Conservation (phyloP, 1,140 invertebrate species). For the Mycetomoellerius zeteki region DNA sequence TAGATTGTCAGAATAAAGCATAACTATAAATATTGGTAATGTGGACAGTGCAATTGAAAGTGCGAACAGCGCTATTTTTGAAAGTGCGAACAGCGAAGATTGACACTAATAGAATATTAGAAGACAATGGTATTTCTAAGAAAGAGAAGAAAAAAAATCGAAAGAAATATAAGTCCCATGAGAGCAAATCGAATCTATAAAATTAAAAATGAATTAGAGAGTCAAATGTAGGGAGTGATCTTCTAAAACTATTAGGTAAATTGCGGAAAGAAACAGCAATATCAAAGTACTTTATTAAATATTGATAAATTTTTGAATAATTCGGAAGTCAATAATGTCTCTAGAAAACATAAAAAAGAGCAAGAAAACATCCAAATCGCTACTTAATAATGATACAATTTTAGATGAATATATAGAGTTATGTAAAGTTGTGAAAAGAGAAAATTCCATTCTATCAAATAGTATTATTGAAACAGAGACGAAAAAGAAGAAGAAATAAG, state of each 20-base stretch:
- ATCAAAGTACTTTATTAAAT: not conserved
- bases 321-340: not conserved
- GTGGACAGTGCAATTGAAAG: constrained; percentile 11
- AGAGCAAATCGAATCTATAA: not conserved
- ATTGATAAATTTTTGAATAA: not conserved
- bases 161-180: constrained; percentile 16
- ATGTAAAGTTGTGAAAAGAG: constrained; percentile 6
- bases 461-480: not conserved
- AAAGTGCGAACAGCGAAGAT: not conserved
- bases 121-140: not conserved
- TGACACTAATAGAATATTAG: not conserved
- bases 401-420: not conserved
- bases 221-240: not conserved
- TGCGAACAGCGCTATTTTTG: not conserved
- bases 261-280: not conserved
- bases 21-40: constrained; percentile 4
- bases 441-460: constrained; percentile 23
- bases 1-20: constrained; percentile 34
- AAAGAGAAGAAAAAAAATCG: constrained; percentile 13
- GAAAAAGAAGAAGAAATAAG: constrained; percentile 5
- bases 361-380: not conserved
- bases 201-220: not conserved
- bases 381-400: not conserved
- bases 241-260: not conserved
- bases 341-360: constrained; percentile 27